Conservation (phyloP, 2,888 invertebrate species). For the Ferdinandea cuprea region DNA sequence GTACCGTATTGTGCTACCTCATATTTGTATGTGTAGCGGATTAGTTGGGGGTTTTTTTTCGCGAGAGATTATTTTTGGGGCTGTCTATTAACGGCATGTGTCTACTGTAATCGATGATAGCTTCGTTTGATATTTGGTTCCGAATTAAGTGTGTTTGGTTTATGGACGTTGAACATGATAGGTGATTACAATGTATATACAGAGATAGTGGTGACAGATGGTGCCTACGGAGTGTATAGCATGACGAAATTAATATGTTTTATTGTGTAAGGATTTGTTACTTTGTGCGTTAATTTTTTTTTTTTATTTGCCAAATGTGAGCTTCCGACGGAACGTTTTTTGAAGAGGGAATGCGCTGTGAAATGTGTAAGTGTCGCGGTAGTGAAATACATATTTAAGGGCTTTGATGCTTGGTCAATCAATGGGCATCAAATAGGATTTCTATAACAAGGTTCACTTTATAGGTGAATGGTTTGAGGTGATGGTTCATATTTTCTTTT, state of each 20-base stretch:
- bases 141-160: constrained; percentile 29
- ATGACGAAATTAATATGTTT: constrained; percentile 36
- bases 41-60: background rate
- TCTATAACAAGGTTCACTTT: too few species aligned
- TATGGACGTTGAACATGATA: constrained; percentile 47
- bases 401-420: too few species aligned
- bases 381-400: too few species aligned
- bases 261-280: constrained; percentile 43
- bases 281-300: constrained; percentile 14
- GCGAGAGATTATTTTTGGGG: constrained; percentile 38
- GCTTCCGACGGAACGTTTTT: background rate
- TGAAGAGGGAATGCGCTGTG: background rate
- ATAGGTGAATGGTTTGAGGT: too few species aligned
- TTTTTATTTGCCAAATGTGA: background rate
- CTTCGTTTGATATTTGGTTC: constrained; percentile 37
- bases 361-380: background rate
- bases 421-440: too few species aligned
- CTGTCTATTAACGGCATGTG: constrained; percentile 49
- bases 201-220: constrained; percentile 47
- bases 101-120: constrained; percentile 30
- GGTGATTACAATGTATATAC: constrained; percentile 41
- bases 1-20: constrained; percentile 14
- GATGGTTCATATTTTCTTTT: too few species aligned
- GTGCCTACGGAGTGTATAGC: constrained; percentile 11
- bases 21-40: constrained; percentile 17